These are phyloP conservation scores for Diprion similis DNA, from an alignment of 1,140 invertebrate species.

Conservation along the genomic window DNA sequence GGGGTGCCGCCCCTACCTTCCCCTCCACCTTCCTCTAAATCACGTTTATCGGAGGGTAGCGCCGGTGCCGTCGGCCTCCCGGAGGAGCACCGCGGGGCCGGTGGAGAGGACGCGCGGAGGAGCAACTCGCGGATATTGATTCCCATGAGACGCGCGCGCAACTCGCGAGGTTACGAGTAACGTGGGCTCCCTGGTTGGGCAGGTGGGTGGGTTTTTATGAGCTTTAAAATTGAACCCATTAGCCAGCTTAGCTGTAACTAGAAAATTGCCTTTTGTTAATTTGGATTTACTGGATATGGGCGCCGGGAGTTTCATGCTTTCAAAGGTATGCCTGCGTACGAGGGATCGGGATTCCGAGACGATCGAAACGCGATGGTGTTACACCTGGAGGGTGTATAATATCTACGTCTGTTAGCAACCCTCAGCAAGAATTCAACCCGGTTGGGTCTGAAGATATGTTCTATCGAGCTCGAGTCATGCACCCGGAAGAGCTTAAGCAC, in stretches of 20 bases:
- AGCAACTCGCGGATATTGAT: constrained; percentile 61
- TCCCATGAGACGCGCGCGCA: constrained; percentile 59
- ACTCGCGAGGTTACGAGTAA: constrained; percentile 32
- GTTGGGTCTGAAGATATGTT: too few relatives aligned
- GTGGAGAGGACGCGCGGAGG: constrained; percentile 32
- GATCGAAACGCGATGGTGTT: too few relatives aligned
- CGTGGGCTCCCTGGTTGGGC: background rate
- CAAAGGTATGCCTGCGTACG: background rate
- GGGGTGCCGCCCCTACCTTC: constrained; percentile 22
- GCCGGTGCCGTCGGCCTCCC: constrained; percentile 29
- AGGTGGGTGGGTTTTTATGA: constrained; percentile 22
- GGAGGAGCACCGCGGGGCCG: constrained; percentile 29
- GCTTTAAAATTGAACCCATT: constrained; percentile 33
- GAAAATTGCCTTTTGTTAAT: constrained; percentile 35
- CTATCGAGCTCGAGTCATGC: too few relatives aligned
- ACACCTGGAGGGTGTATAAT: too few relatives aligned
- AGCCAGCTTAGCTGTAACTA: constrained; percentile 30
- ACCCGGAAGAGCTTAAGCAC: too few relatives aligned
- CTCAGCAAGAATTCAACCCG: too few relatives aligned
- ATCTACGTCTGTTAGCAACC: too few relatives aligned
- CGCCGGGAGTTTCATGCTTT: background rate
- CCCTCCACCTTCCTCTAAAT: constrained; percentile 46
- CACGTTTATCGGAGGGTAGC: constrained; percentile 50
- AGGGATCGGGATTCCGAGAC: too few relatives aligned
- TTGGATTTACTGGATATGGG: constrained; percentile 27